Conservation (phyloP, 2,888 invertebrate genomes). For the Parapristionchus giblindavisi region DNA sequence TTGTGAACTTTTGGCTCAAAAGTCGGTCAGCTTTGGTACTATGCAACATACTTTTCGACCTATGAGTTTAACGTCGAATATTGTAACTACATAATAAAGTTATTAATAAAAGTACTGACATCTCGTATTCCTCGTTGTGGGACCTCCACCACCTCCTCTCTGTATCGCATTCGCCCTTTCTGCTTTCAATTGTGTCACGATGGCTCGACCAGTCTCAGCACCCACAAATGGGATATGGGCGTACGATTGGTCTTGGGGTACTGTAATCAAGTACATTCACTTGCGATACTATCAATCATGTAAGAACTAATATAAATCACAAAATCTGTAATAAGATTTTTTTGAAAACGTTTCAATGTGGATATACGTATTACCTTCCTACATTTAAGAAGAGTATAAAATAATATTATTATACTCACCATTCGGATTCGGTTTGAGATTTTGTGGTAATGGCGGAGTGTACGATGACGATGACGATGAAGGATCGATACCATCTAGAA, state of each 20-base stretch:
- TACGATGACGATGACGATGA: neutral
- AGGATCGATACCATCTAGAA: neutral
- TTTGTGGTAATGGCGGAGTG: neutral
- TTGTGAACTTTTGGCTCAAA: no score
- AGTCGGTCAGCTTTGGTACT: no score
- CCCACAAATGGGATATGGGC: conserved; percentile 36
- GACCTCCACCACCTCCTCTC: neutral
- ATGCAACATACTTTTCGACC: no score
- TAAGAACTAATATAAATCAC: neutral
- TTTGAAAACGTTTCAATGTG: no score
- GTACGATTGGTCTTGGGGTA: conserved; percentile 26
- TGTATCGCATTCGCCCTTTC: conserved; percentile 1
- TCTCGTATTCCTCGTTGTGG: neutral
- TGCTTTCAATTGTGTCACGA: conserved; percentile 13
- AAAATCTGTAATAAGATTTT: no score
- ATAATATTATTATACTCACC: neutral
- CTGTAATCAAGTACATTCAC: neutral
- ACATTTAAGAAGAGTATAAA: neutral
- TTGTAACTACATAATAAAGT: neutral
- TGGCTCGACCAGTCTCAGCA: conserved; percentile 1
- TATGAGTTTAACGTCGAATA: neutral
- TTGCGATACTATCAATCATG: neutral
- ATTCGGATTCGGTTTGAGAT: conserved; percentile 34
- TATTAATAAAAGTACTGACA: neutral
- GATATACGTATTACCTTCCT: no score